Base-by-base conservation (phyloP, 2,113 vertebrate species). In the Dolichotis patagonum region DNA sequence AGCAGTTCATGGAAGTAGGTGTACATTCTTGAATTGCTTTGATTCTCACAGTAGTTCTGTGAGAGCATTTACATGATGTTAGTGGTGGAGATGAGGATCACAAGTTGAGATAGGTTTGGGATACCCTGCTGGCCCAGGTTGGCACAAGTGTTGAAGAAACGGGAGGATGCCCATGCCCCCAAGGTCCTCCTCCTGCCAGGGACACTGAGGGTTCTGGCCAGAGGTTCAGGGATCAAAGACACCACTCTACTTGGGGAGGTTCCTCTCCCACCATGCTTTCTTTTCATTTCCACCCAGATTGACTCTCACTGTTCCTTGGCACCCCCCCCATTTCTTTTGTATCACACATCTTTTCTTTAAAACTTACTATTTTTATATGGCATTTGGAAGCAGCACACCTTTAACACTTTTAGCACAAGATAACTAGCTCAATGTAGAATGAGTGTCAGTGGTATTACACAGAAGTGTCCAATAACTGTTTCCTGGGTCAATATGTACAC, bases 271-370 rank as follows among this genome's bases (percentile, higher is more conserved):
- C 4, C 2, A 7, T n/a, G 32, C 35, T 88, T 58, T 73, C 32
- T 26, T 75, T 88, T 75, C 26, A 9, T 56, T 92, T 88, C 2
- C 28, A 8, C 28, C 19, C 20, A n/a, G 20, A 28, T 54, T n/a
- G 54, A 90, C n/a, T 19, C 16, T 71, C 9, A n/a, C 38, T 56
- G 7, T 63, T 22, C 28, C 9, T 38, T 7, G 17, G 0, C 30
- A 8, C 11, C 3, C 16, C 7, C 0, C 9, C 12, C 0, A 16
- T 43, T 28, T 26, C 22, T 54, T 81, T 35, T 46, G 0, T 26
- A 8, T 11, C 32, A 7, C 4, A 17, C 3, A 10, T 35, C 12
- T 83, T 85, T 80, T 62, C 30, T 88, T 63, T 54, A 41, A 46
- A 90, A 43, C 32, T 92, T 49, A 41, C 14, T 93, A 38, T 93